Evolutionary conservation across 2,888 invertebrate species (phyloP), one percentile per base, ranked within the genome.

Genomic region (Agriopis aurantiaria): DNA sequence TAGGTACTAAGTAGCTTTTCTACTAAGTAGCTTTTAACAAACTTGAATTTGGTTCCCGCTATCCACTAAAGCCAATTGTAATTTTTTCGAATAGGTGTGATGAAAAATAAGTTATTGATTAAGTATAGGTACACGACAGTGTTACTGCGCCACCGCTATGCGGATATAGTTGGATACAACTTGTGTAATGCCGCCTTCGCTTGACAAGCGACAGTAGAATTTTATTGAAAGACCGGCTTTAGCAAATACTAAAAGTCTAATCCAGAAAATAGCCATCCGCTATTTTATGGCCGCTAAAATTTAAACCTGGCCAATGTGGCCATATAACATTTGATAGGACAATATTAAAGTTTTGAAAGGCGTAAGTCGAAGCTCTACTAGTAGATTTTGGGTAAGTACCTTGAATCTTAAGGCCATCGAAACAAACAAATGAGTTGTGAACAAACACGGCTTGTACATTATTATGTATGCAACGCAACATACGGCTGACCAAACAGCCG

Each of bases 401-500:
- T 86, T 86, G 82, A 84, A 79, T 75, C 78, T 75, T 82, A 85
- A 85, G 87, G 88, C 79, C 89, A 80, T 84, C 79, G 83, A 81
- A 80, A 82, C 85, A 88, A 82, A 87, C 84, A 87, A 77, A 85
- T 82, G 84, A 84, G 82, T 82, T 84, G 79, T 84, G 80, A 82
- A 85, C 85, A 86, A 85, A 86, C 80, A 84, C 71, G 75, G 78
- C 81, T 82, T 77, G 78, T 84, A 69, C 52, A 53, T 57, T 33
- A 57, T 57, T 65, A 87, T 82, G 80, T 83, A 86, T 82, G 69
- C 71, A 76, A 71, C 63, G 67, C 68, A 77, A 85, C 82, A 84
- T 85, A 84, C 82, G 82, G 80, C 85, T 91, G 91, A 88, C 91
- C 91, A 90, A 88, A 91, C 85, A 83, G 78, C 80, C 78, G 74